Base-by-base conservation (phyloP, 2,888 invertebrate species). In the Hypomecis punctinalis region DNA sequence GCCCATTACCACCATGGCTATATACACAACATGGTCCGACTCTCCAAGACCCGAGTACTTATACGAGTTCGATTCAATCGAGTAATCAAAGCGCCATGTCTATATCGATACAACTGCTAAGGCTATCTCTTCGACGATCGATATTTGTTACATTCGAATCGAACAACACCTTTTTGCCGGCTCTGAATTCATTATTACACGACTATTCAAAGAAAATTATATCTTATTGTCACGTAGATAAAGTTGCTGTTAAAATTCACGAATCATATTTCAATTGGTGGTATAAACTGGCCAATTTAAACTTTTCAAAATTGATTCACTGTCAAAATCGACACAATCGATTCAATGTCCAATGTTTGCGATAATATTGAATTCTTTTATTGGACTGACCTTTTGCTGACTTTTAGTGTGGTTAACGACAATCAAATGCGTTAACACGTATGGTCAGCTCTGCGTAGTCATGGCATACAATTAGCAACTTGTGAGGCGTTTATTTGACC, bases 81-180 rank as follows among this genome's bases (percentile, higher is more conserved):
- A 86, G 85, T 86, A 91, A 92, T 91, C 92, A 91, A 90, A 90
- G 86, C 87, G 80, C 88, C 90, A 86, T 89, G 91, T 91, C 89
- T 85, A 83, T 88, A 90, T 90, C 89, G 86, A 89, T 89, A 84
- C 88, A 88, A 90, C 84, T 75, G 82, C 84, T 81, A 82, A 63
- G 82, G 86, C 89, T 90, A 91, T 92, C 92, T 87, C 67, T 72
- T 75, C 74, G 78, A 86, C 88, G 86, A 91, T 92, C 91, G 86
- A 89, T 90, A 90, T 90, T 90, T 88, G 89, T 91, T 86, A 86
- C 86, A 83, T 88, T 88, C 80, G 79, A 76, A 80, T 80, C 78
- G 74, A 82, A 86, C 80, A 89, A 83, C 74, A 67, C 72, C 67
- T 79, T 80, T 81, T 78, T 82, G 69, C 77, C 60, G 73, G 63